These are phyloP conservation scores for Muscidifurax raptorellus DNA, from an alignment of 1,140 invertebrate genomes.

Conservation along the genomic window DNA sequence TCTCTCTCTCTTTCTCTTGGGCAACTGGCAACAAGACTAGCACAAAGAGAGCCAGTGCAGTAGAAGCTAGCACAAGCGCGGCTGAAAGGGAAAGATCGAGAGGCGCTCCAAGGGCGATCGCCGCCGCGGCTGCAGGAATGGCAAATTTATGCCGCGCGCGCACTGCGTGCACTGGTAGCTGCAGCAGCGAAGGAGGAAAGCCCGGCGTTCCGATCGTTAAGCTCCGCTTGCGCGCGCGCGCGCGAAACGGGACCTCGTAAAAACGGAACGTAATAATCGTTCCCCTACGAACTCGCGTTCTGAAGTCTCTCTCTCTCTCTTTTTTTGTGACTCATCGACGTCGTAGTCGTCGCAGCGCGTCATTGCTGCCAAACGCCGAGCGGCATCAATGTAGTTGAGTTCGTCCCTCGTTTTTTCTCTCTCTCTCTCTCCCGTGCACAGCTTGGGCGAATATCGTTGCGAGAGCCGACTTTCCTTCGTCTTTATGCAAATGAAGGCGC, in stretches of 20 bases:
- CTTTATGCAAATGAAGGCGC: conserved; percentile 12
- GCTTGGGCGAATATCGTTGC: background rate
- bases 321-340: conserved; percentile 24
- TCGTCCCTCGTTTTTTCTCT: background rate
- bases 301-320: background rate
- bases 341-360: background rate
- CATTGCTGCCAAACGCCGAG: background rate
- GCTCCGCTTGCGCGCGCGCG: conserved; percentile 17
- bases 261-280: conserved; percentile 62
- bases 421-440: background rate
- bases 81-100: conserved; percentile 54
- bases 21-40: conserved; percentile 21
- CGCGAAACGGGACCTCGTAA: conserved; percentile 65
- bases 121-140: conserved; percentile 25
- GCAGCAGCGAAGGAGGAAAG: background rate
- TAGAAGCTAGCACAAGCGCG: conserved; percentile 23
- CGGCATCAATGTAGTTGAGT: background rate
- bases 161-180: background rate
- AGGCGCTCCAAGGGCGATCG: conserved; percentile 49
- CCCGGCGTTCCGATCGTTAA: conserved; percentile 62
- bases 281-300: conserved; percentile 50
- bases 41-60: background rate
- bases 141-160: conserved; percentile 34
- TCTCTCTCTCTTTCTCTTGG: conserved; percentile 9
- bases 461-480: background rate